phyloP scores from a whole-genome alignment of 2,113 vertebrate genomes.

The Melanocharis versteri region DNA sequence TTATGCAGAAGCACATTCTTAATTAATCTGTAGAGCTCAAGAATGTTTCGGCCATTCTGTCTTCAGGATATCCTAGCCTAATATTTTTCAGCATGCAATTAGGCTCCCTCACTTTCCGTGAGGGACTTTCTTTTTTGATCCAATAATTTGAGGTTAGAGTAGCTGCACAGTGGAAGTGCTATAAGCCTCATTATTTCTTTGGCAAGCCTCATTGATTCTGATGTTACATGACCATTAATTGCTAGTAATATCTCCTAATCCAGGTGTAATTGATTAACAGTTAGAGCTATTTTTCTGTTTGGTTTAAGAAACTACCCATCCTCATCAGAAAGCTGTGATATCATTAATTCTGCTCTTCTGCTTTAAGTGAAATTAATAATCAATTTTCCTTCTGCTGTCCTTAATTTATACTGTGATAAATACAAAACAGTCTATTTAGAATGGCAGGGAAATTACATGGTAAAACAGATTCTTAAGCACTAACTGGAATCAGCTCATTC shows the following conservation, averaged over 20 bases:
- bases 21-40: neutral
- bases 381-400: constrained; percentile 34
- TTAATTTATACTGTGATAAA: constrained; percentile 33
- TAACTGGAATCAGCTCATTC: constrained; percentile 27
- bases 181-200: constrained; percentile 4
- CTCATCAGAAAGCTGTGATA: neutral
- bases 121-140: neutral
- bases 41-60: neutral
- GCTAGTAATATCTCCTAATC: constrained; percentile 41
- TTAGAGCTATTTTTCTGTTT: constrained; percentile 19
- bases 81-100: neutral
- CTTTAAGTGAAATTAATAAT: constrained; percentile 61
- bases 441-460: neutral
- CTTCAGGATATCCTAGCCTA: neutral
- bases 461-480: constrained; percentile 22
- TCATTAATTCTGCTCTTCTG: constrained; percentile 54
- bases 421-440: constrained; percentile 1
- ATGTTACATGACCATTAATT: constrained; percentile 41
- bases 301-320: constrained; percentile 17
- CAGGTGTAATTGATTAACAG: constrained; percentile 40
- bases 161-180: neutral
- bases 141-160: neutral
- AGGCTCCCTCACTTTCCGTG: neutral
- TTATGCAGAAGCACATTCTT: neutral
- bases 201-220: constrained; percentile 58